phyloP scores from a whole-genome alignment of 2,797 vertebrate genomes.

The Clarias pachynema region DNA sequence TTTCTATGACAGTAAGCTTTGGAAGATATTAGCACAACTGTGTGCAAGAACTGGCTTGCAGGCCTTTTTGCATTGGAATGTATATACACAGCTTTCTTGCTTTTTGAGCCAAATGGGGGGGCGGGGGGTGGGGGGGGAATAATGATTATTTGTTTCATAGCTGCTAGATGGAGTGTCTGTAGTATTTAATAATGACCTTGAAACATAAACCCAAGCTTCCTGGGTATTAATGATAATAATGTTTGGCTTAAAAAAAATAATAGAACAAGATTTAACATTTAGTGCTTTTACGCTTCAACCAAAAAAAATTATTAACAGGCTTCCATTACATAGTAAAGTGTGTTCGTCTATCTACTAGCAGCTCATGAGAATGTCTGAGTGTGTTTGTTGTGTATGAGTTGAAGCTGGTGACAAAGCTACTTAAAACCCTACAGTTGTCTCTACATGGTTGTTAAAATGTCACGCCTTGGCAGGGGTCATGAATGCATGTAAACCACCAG shows the following conservation, averaged over 20 bases:
- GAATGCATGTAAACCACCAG: slow-evolving; percentile 25
- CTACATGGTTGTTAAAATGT: slow-evolving; percentile 35
- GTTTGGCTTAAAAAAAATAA: neutral
- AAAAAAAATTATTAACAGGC: neutral
- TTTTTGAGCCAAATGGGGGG: slow-evolving; percentile 32
- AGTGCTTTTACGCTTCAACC: slow-evolving; percentile 23
- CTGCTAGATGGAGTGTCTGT: slow-evolving; percentile 13
- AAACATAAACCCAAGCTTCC: neutral
- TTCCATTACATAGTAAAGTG: slow-evolving; percentile 31
- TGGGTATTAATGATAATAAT: neutral
- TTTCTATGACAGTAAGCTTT: slow-evolving; percentile 28
- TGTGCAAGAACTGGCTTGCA: slow-evolving; percentile 54
- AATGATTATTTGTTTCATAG: slow-evolving; percentile 35
- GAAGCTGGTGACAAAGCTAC: slow-evolving; percentile 45
- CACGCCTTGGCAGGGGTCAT: slow-evolving; percentile 29
- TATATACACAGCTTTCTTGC: slow-evolving; percentile 33
- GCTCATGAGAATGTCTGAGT: slow-evolving; percentile 29
- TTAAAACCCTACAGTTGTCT: slow-evolving; percentile 42
- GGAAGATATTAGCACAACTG: slow-evolving; percentile 31
- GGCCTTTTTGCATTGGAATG: slow-evolving; percentile 56
- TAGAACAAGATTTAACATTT: neutral
- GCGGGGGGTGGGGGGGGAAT: neutral
- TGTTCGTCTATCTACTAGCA: slow-evolving; percentile 40
- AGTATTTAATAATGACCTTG: neutral
- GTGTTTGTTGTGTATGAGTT: slow-evolving; percentile 35